Evolutionary conservation across 2,888 invertebrate species (phyloP).

Genomic region (Proisotoma minuta): DNA sequence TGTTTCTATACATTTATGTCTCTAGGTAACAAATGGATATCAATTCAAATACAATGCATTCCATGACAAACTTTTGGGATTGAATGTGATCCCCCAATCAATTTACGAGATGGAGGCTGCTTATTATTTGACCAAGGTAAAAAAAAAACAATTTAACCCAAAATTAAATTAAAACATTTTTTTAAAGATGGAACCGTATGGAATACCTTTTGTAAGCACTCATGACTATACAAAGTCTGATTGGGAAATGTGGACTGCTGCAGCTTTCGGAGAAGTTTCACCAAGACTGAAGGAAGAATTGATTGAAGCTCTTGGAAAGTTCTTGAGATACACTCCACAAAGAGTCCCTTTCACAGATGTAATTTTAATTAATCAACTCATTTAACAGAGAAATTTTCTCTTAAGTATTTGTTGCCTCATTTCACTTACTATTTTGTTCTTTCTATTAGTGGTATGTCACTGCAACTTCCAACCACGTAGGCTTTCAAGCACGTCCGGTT

Average conservation of each 20-base stretch:
- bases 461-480: slow-evolving; percentile 26
- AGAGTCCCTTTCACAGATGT: slow-evolving; percentile 40
- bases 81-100: slow-evolving; percentile 29
- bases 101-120: slow-evolving; percentile 37
- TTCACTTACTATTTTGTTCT: too few relatives aligned
- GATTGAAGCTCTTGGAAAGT: slow-evolving; percentile 21
- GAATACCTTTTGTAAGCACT: slow-evolving; percentile 37
- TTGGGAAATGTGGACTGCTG: slow-evolving; percentile 45
- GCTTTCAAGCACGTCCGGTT: slow-evolving; percentile 37
- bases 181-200: slow-evolving; percentile 39
- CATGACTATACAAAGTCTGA: slow-evolving; percentile 45
- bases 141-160: too few relatives aligned
- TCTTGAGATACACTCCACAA: slow-evolving; percentile 22
- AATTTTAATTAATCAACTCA: too few relatives aligned
- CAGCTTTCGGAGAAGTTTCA: slow-evolving; percentile 35
- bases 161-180: too few relatives aligned
- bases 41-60: slow-evolving; percentile 46
- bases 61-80: slow-evolving; percentile 37
- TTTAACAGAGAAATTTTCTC: too few relatives aligned
- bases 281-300: slow-evolving; percentile 22
- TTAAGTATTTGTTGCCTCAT: too few relatives aligned
- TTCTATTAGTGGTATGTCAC: slow-evolving; percentile 44
- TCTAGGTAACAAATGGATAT: slow-evolving; percentile 42
- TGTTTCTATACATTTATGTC: too few relatives aligned
- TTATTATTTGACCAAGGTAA: slow-evolving; percentile 36